phyloP scores from a whole-genome alignment of 2,797 vertebrate species.

The Choloepus didactylus region DNA sequence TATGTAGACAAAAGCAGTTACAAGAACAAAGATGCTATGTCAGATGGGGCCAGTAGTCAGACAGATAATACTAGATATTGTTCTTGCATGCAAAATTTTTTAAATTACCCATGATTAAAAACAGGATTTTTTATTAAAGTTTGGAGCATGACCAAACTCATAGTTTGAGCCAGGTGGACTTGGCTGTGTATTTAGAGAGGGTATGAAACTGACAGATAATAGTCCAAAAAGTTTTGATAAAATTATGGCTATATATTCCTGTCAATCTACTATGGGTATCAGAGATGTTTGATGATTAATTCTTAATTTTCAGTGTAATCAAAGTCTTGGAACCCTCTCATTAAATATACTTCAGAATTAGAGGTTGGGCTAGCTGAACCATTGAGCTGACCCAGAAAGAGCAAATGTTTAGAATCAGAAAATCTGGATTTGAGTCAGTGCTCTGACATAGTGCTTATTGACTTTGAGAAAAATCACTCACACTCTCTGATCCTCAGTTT shows the following conservation, averaged over 20 bases:
- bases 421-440: conserved; percentile 13
- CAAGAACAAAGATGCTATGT: neutral
- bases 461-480: neutral
- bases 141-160: neutral
- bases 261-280: neutral
- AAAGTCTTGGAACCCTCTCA: neutral
- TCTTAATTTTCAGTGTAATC: neutral
- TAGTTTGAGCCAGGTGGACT: neutral
- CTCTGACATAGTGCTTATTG: neutral
- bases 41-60: neutral
- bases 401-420: conserved; percentile 49
- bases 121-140: neutral
- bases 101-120: conserved; percentile 4
- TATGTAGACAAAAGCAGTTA: neutral
- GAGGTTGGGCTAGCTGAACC: neutral
- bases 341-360: conserved; percentile 14
- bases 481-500: conserved; percentile 34
- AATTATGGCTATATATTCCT: neutral
- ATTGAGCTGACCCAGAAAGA: conserved; percentile 3
- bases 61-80: neutral
- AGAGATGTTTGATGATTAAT: conserved; percentile 23
- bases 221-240: conserved; percentile 35
- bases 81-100: neutral
- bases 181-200: neutral
- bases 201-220: neutral